Evolutionary conservation across 1,140 invertebrate species (phyloP), one percentile per base, ranked within the genome.

Genomic region (Drosophila simulans): DNA sequence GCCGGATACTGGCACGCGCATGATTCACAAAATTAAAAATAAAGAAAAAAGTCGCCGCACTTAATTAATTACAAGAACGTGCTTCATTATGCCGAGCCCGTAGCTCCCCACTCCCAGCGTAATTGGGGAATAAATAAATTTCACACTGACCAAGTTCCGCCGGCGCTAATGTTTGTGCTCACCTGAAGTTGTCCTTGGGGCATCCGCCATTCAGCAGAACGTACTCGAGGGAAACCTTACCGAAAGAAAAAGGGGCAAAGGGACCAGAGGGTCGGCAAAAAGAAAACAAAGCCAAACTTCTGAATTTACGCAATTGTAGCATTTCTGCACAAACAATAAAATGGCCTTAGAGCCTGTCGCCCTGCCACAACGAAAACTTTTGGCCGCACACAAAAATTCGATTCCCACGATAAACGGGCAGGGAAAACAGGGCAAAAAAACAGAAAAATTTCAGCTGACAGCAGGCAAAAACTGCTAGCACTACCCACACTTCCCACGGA

Each of bases 41-140:
- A 77, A 77, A 77, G 54, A 39, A 64, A 66, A 58, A 70, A 75
- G 69, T 77, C 37, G 72, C 66, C 82, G 51, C 74, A 86, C 82
- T 86, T 86, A 86, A 86, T 86, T 86, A 86, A 86, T 86, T 86
- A 88, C 83, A 72, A 76, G 78, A 54, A 86, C 82, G 82, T 86
- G 82, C 78, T 88, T 86, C 82, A 86, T 88, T 86, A 86, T 88
- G 65, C 73, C 46, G 46, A 17, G 37, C 52, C 52, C 46, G 43
- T 63, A 45, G 20, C 15, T 43, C 1, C 20, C 20, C 27, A 13
- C n/a, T 42, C 34, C n/a, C 17, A 17, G 54, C 48, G 57, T 78
- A 86, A 85, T 86, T 75, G 75, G 77, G 78, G 65, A 82, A 88
- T 82, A 86, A 86, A 86, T 88, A 86, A 86, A 85, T 81, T 85